phyloP scores from a whole-genome alignment of 2,113 vertebrate genomes.

The Zosterops pallidus region DNA sequence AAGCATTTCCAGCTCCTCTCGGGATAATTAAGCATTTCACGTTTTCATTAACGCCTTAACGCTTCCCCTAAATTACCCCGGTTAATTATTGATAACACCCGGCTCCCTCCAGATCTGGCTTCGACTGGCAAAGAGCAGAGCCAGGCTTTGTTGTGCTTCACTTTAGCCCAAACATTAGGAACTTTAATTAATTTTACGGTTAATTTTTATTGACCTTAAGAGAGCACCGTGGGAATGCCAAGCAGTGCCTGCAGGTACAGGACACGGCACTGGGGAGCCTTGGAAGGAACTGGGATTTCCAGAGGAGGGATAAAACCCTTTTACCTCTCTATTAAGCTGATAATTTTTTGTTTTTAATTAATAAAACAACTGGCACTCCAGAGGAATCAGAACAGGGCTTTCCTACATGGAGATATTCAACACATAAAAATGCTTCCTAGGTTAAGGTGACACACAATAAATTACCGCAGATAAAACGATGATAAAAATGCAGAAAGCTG shows the following conservation, averaged over 20 bases:
- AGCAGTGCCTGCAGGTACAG: not conserved
- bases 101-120: slow-evolving; percentile 1
- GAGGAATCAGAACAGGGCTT: not conserved
- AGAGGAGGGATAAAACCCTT: not conserved
- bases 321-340: not conserved
- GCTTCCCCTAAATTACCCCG: slow-evolving; percentile 21
- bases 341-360: not conserved
- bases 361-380: not conserved
- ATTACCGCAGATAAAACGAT: not conserved
- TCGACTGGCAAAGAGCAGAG: not conserved
- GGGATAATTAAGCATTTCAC: not conserved
- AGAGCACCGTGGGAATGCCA: not conserved
- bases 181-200: slow-evolving; percentile 37
- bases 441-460: not conserved
- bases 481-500: not conserved
- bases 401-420: fast-evolving
- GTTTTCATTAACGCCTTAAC: slow-evolving; percentile 48
- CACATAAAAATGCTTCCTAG: not conserved
- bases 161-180: not conserved
- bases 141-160: not conserved
- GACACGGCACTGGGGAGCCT: not conserved
- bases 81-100: slow-evolving; percentile 62
- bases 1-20: not conserved
- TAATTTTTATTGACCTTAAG: slow-evolving; percentile 40
- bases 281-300: not conserved